These are phyloP conservation scores for Sinentomon sp. DNA, from an alignment of 2,888 invertebrate genomes.

Conservation along the genomic window DNA sequence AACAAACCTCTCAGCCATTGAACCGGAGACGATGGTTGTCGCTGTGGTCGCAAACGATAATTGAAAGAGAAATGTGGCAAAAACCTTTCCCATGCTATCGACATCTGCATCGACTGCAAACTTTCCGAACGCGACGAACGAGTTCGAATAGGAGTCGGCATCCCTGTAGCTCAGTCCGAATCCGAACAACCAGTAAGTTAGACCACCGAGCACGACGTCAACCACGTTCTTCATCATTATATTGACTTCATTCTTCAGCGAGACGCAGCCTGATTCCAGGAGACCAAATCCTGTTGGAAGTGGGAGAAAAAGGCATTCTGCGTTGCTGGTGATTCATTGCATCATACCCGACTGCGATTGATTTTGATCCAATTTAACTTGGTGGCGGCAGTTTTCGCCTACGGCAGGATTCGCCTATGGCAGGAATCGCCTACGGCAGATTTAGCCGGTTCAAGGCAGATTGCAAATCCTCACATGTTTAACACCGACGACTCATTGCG, in stretches of 20 bases:
- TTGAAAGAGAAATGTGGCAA: slow-evolving; percentile 70
- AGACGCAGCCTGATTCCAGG: slow-evolving; percentile 75
- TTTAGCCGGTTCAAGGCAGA: no score
- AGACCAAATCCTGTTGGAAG: slow-evolving; percentile 84
- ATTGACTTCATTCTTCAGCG: slow-evolving; percentile 77
- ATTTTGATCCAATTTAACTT: no score
- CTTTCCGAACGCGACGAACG: slow-evolving; percentile 58
- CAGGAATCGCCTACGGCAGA: no score
- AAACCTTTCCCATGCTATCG: slow-evolving; percentile 54
- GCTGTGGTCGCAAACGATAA: slow-evolving; percentile 68
- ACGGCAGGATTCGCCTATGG: no score
- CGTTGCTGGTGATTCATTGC: no score
- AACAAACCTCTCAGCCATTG: slow-evolving; percentile 88
- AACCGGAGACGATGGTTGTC: slow-evolving; percentile 74
- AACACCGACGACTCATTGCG: no score
- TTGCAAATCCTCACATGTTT: no score
- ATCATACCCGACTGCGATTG: no score
- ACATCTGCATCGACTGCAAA: slow-evolving; percentile 43
- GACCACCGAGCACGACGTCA: slow-evolving; percentile 68
- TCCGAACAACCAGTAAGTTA: slow-evolving; percentile 85
- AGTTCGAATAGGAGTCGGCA: slow-evolving; percentile 34
- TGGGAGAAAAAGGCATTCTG: no score
- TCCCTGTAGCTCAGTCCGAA: slow-evolving; percentile 68
- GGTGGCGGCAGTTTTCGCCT: no score
- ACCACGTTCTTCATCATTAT: slow-evolving; percentile 94